Percentiles rank a stretch among this genome's conserved stretches.
These are phyloP conservation scores for Eidolon dupreanum DNA, from an alignment of 2,797 vertebrate species.

Conservation along the genomic window DNA sequence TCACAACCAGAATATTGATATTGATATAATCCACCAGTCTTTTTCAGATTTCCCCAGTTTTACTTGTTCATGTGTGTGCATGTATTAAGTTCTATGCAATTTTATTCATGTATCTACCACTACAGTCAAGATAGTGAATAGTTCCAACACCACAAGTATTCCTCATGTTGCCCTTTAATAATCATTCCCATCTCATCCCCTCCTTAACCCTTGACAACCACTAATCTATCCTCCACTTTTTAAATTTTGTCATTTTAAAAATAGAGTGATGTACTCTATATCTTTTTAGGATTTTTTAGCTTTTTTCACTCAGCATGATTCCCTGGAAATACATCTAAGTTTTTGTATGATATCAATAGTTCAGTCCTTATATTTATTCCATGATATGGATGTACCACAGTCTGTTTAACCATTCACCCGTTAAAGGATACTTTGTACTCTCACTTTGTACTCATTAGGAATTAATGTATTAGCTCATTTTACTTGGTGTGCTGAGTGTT, in stretches of 20 bases:
- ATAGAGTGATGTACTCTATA: neutral
- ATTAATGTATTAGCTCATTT: slow-evolving; percentile 47
- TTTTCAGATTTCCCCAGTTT: neutral
- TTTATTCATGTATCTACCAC: neutral
- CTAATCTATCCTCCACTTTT: neutral
- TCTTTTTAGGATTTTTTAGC: neutral
- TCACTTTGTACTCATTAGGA: slow-evolving; percentile 49
- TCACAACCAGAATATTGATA: neutral
- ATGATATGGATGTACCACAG: neutral
- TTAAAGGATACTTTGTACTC: slow-evolving; percentile 15
- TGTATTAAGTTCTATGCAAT: neutral
- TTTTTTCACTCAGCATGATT: neutral
- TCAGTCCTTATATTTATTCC: slow-evolving; percentile 1
- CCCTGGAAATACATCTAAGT: neutral
- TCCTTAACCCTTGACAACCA: neutral
- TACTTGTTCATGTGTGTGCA: neutral
- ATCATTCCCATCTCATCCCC: neutral
- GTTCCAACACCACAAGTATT: neutral
- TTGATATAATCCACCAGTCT: neutral
- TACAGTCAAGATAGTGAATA: slow-evolving; percentile 1
- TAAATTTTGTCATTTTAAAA: slow-evolving; percentile 42
- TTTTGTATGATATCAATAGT: neutral
- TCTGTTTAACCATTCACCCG: slow-evolving; percentile 47
- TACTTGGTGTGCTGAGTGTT: slow-evolving; percentile 43
- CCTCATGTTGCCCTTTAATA: neutral